Conservation (phyloP, 1,140 invertebrate genomes). For the Drosophila ficusphila region DNA sequence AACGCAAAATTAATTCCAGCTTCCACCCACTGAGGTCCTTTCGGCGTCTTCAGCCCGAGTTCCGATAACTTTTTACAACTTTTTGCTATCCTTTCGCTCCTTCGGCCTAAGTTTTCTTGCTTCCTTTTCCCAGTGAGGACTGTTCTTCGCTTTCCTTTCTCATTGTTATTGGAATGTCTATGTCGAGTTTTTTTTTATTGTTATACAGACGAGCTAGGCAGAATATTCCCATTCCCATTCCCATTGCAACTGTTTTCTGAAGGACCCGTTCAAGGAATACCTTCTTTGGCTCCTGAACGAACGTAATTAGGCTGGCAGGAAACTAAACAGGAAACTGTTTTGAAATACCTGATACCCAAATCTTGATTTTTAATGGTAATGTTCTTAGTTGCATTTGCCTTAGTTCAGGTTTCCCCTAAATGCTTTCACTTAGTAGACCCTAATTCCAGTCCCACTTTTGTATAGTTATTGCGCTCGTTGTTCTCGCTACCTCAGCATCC, state of each 20-base stretch:
- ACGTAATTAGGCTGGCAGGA: too few relatives aligned
- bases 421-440: background rate
- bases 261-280: too few relatives aligned
- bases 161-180: slow-evolving; percentile 76
- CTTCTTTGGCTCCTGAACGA: too few relatives aligned
- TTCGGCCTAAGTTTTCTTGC: slow-evolving; percentile 12
- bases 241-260: too few relatives aligned
- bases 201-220: slow-evolving; percentile 8
- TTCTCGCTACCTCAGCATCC: slow-evolving; percentile 67
- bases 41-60: slow-evolving; percentile 19
- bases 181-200: slow-evolving; percentile 15
- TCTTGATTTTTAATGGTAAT: too few relatives aligned
- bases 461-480: slow-evolving; percentile 66
- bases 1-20: slow-evolving; percentile 61
- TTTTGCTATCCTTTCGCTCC: slow-evolving; percentile 14
- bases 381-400: too few relatives aligned
- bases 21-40: slow-evolving; percentile 22
- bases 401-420: too few relatives aligned
- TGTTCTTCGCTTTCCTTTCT: slow-evolving; percentile 30
- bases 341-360: too few relatives aligned
- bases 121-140: slow-evolving; percentile 1
- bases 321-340: too few relatives aligned
- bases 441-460: slow-evolving; percentile 25
- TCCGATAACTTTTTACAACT: slow-evolving; percentile 51
- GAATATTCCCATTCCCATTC: background rate